Evolutionary conservation across 2,113 vertebrate species (phyloP).

Genomic region (Toxostoma redivivum): DNA sequence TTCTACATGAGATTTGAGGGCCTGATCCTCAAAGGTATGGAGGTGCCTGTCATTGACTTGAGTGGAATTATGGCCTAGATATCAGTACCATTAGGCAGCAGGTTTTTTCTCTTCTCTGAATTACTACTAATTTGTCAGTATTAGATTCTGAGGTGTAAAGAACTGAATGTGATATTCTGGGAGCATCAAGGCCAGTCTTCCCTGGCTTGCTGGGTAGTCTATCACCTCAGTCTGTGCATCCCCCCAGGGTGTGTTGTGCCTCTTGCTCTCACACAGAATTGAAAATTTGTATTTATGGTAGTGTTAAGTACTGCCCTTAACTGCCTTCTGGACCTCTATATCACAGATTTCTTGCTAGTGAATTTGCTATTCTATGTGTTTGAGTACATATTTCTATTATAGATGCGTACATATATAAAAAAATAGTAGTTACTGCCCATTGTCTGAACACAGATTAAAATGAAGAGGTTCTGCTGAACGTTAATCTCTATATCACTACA

Average conservation of each 20-base stretch:
- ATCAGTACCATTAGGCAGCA: not conserved
- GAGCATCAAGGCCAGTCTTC: not conserved
- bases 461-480: not conserved
- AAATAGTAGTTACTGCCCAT: not conserved
- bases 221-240: not conserved
- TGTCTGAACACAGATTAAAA: not conserved
- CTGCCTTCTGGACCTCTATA: not conserved
- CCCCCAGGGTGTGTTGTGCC: not conserved
- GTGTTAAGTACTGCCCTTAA: not conserved
- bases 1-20: not conserved
- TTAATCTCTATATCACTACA: not conserved
- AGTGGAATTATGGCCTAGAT: not conserved
- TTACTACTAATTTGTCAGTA: not conserved
- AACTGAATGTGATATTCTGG: not conserved
- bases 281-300: not conserved
- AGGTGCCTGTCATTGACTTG: slow-evolving; percentile 14
- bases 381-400: not conserved
- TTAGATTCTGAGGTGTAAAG: not conserved
- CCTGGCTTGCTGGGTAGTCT: not conserved
- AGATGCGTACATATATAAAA: not conserved
- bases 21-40: slow-evolving; percentile 41
- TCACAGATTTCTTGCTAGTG: not conserved
- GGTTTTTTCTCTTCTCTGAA: not conserved
- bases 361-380: not conserved
- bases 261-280: not conserved